Base-by-base conservation (phyloP, 2,888 invertebrate species). In the Lasioglossum morio region DNA sequence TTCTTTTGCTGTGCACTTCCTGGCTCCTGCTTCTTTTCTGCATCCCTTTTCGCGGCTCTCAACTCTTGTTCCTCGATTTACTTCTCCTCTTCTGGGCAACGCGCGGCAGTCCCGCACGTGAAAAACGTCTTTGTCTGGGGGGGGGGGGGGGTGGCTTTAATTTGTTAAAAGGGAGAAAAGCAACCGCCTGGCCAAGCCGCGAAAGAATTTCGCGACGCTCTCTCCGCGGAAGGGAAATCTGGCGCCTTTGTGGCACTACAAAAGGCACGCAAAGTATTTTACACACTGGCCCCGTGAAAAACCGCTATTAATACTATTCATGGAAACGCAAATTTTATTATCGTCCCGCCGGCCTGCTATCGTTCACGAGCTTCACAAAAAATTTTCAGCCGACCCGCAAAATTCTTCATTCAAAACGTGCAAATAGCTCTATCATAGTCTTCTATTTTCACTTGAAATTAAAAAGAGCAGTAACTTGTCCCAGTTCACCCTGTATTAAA, bases 161-260 rank as follows among this genome's bases (percentile, higher is more conserved):
- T 94, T 93, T 93, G 92, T 93, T 94, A 92, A 94, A 94, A 94
- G 92, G 92, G 90, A 89, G 89, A 92, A 90, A 90, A 80, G 79
- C 82, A 86, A 79, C 82, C 81, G 81, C 77, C 81, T 12, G 30
- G 30, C 7, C 53, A 53, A 16, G 82, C 76, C 73, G 46, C 66
- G 53, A 27, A 70, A 53, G 60, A 84, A 69, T 73, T 43, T 73
- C 70, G 70, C 37, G 74, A 81, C 60, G 46, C 10, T 53, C n/a
- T 53, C 77, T 70, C 34, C 37, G 40, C 19, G 57, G n/a, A 70
- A 37, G 48, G 53, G 60, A 81, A 81, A 79, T 77, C 75, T 72
- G 23, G 57, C 80, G 74, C 53, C 66, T 77, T 69, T 37, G 37
- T 40, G 34, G 37, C 37, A 37, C 37, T 40, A 69, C 34, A 40